Percentiles rank a stretch among this genome's conserved stretches.
Evolutionary conservation across 2,797 vertebrate species (phyloP).

Genomic region (Erethizon dorsatum): DNA sequence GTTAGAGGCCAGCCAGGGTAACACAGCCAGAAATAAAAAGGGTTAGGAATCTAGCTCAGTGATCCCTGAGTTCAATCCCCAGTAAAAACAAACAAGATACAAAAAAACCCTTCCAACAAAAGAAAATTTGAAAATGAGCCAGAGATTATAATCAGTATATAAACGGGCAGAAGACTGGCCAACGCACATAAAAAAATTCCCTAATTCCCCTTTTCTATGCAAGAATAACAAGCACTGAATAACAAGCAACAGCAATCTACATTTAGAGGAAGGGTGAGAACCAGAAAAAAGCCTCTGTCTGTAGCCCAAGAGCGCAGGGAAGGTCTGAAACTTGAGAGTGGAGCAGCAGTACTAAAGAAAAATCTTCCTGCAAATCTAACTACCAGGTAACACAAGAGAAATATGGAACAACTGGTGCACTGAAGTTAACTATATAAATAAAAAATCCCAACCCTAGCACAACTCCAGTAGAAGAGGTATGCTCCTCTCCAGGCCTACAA

Average conservation of each 20-base stretch:
- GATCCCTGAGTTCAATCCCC: background rate
- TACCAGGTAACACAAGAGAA: background rate
- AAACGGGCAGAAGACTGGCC: background rate
- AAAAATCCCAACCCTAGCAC: background rate
- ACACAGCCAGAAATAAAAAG: background rate
- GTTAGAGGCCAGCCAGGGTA: background rate
- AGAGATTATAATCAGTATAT: background rate
- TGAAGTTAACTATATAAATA: background rate
- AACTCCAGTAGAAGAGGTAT: background rate
- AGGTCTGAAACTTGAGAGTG: background rate
- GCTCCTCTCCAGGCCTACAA: background rate
- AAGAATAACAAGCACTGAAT: background rate
- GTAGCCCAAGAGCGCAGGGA: background rate
- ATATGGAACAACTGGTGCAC: background rate
- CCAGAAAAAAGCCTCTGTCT: background rate
- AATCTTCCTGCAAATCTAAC: background rate
- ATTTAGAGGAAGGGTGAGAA: background rate
- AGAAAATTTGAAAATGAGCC: conserved; percentile 48
- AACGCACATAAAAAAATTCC: background rate
- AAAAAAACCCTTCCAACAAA: background rate
- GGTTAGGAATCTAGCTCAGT: background rate
- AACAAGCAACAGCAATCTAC: background rate
- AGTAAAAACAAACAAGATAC: background rate
- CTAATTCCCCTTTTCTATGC: background rate
- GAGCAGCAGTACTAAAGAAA: background rate